Base-by-base conservation (phyloP, 2,113 vertebrate species). In the Melanostigma gelatinosum region DNA sequence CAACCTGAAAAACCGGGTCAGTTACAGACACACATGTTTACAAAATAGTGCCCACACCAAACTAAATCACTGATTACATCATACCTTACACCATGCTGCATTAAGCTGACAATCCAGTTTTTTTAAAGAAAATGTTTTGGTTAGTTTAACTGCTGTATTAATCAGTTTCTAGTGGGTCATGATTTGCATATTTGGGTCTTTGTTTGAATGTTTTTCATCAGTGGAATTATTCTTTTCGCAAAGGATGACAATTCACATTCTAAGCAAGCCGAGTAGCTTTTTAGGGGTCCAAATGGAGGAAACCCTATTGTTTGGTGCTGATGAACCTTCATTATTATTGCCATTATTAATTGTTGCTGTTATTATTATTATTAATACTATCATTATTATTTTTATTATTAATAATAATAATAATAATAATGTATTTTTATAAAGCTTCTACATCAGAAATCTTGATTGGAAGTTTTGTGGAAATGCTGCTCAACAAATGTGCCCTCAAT, bases 1-100 rank as follows among this genome's bases (percentile, higher is more conserved):
- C 9, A 86, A 79, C 84, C 63, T 68, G 73, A 84, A 71, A 89
- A 79, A 84, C 18, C 27, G 71, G 62, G 4, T 32, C 15, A 20
- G 3, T 40, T 60, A 34, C 0, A 3, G 27, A 3, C 22, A 24
- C 2, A 13, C 0, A 67, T 40, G 6, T 65, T 12, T 54, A 32
- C n/a, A 55, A 48, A 72, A 77, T 55, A 69, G 2, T 36, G 4
- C 42, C 36, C 1, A 64, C 11, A 1, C 24, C 32, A 18, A 42
- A 54, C 4, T 32, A 32, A 67, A 55, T 57, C 18, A 46, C 18
- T 4, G 8, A 50, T 50, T 10, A 34, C 48, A 64, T 44, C 3
- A 15, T 38, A 50, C 48, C 20, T 36, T 22, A 36, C 11, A 52
- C 20, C 34, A 40, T 40, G 52, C 40, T 11, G 8, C 24, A 27